Base-by-base conservation (phyloP, 2,888 invertebrate species). In the Cerceris ruficornis region DNA sequence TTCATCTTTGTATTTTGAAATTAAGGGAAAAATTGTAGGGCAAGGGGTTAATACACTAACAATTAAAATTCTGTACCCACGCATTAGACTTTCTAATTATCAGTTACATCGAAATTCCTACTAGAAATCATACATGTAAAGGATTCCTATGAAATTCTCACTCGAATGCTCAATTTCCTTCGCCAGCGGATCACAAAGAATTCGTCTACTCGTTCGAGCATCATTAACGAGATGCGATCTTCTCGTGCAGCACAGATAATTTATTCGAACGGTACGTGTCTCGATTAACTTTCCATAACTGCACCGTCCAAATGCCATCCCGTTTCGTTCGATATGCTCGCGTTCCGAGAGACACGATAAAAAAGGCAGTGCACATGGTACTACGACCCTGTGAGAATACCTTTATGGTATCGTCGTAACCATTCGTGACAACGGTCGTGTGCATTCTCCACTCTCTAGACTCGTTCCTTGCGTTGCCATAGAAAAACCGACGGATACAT, bases 401-500 rank as follows among this genome's bases (percentile, higher is more conserved):
- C 28, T 68, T 73, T 72, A 68, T 68, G 59, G 68, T 49, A 73
- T 64, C 54, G 11, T 46, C 49, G 54, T 13, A 7, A 42, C 14
- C 43, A 52, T 9, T 7, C 61, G 59, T 39, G 17, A 5, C 15
- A 66, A 74, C 57, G 67, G 67, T 75, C 61, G 52, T 17, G 46
- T 60, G 14, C 64, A 52, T 68, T 73, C 70, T 60, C 41, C 28
- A 17, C 41, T 17, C 41, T 17, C 59, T 64, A 59, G 46, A 68
- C 75, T 41, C 70, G 75, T 70, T 67, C 66, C 49, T 54, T n/a
- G 7, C 17, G 64, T 39, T 11, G 28, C 59, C 15, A 57, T 50
- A 65, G 64, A 55, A 46, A 74, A 78, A 68, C 14, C 42, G 60
- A 57, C 74, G 52, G 57, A 60, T 75, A 46, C 62, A 60, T 50